A percentile compares a stretch with the other conserved stretches of the same genome.
Evolutionary conservation across 2,797 vertebrate genomes (phyloP).

Genomic region (Neostethus bicornis): DNA sequence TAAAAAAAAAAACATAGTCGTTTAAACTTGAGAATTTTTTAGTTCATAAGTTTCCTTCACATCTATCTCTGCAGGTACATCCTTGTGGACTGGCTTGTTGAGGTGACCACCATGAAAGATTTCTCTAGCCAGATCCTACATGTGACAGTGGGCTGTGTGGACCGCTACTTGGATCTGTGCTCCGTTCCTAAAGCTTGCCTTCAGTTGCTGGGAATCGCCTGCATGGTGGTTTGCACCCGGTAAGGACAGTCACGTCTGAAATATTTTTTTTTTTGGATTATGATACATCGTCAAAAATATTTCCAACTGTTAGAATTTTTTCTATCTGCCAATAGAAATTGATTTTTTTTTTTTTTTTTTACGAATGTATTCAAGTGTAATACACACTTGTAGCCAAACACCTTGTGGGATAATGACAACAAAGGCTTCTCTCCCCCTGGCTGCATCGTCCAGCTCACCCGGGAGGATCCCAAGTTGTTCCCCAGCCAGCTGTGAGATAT

Average conservation of each 20-base stretch:
- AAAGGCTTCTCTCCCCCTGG: too few relatives aligned
- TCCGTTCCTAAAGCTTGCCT: conserved; percentile 88
- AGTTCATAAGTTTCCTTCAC: not conserved
- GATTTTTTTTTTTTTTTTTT: too few relatives aligned
- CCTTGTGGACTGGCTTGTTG: conserved; percentile 96
- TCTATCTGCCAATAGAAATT: too few relatives aligned
- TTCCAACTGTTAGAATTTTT: too few relatives aligned
- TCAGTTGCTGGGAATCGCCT: conserved; percentile 95
- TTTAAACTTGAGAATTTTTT: not conserved
- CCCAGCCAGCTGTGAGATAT: too few relatives aligned
- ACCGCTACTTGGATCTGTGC: conserved; percentile 88
- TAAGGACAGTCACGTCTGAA: conserved; percentile 60
- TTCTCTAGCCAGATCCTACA: conserved; percentile 94
- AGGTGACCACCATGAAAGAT: conserved; percentile 98
- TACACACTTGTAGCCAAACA: too few relatives aligned
- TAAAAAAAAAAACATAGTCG: too few relatives aligned
- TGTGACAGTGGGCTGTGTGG: conserved; percentile 91
- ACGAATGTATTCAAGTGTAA: too few relatives aligned
- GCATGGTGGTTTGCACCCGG: conserved; percentile 99
- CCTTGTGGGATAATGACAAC: too few relatives aligned
- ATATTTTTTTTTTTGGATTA: not conserved
- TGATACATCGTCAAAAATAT: too few relatives aligned
- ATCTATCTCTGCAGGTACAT: conserved; percentile 85
- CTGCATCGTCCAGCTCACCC: too few relatives aligned
- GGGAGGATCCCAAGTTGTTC: too few relatives aligned